A percentile compares a stretch with the other conserved stretches of the same genome.
These are phyloP conservation scores for Entelurus aequoreus DNA, from an alignment of 2,113 vertebrate species.

Conservation along the genomic window DNA sequence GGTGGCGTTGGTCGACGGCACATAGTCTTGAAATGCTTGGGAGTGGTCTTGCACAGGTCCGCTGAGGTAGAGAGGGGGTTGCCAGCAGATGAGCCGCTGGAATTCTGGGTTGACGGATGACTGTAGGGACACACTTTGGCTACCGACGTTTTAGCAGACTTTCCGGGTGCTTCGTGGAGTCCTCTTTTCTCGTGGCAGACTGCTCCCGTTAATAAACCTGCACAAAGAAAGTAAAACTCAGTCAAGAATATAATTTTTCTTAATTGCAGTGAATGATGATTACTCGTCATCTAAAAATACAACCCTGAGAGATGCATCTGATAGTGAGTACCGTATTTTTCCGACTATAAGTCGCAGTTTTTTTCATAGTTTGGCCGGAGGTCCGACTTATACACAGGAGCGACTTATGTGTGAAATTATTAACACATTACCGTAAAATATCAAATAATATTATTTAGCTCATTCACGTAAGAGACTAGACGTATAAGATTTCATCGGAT, in stretches of 20 bases:
- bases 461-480: too few species aligned
- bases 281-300: conserved; percentile 7
- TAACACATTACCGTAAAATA: too few species aligned
- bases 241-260: too few species aligned
- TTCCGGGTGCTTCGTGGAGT: conserved; percentile 73
- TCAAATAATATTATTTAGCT: too few species aligned
- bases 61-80: conserved; percentile 85
- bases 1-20: conserved; percentile 85
- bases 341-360: too few species aligned
- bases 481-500: too few species aligned
- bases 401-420: too few species aligned
- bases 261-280: too few species aligned
- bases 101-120: conserved; percentile 74
- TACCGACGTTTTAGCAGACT: conserved; percentile 69
- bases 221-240: not conserved
- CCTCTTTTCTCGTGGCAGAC: conserved; percentile 72
- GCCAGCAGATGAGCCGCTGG: conserved; percentile 70
- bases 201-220: conserved; percentile 63
- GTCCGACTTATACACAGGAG: too few species aligned
- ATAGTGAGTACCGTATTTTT: too few species aligned
- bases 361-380: too few species aligned
- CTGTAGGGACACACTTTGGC: conserved; percentile 87
- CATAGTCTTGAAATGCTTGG: conserved; percentile 93
- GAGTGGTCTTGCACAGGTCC: conserved; percentile 86
- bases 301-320: not conserved